A percentile compares a stretch with the other conserved stretches of the same genome.
These are phyloP conservation scores for Hydrolagus affinis DNA, from an alignment of 2,113 vertebrate species.

Conservation along the genomic window DNA sequence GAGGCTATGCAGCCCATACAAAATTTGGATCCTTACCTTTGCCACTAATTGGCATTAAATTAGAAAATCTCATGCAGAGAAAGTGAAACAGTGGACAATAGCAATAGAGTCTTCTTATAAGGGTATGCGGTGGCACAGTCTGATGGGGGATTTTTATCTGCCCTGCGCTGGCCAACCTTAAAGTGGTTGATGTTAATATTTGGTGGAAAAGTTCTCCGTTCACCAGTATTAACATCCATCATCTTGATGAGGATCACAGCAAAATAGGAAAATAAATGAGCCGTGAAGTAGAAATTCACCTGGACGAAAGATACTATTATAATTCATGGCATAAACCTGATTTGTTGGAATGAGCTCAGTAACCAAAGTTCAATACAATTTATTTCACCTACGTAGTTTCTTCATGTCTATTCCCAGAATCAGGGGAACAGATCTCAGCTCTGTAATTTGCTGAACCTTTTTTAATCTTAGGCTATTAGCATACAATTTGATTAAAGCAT, in stretches of 20 bases:
- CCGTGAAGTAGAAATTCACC: neutral
- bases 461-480: no score
- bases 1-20: neutral
- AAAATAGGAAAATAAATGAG: neutral
- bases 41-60: neutral
- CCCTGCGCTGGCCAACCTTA: neutral
- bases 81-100: neutral
- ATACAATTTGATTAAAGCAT: no score
- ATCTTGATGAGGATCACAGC: neutral
- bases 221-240: neutral
- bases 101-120: neutral
- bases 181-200: neutral
- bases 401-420: neutral
- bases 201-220: neutral
- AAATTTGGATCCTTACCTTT: neutral
- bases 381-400: neutral
- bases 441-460: no score
- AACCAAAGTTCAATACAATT: neutral
- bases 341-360: neutral
- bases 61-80: neutral
- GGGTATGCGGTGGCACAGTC: neutral
- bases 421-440: no score
- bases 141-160: neutral
- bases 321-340: neutral
- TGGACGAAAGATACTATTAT: neutral